Evolutionary conservation across 1,140 invertebrate genomes (phyloP).

Genomic region (Tetragonula clypearis): DNA sequence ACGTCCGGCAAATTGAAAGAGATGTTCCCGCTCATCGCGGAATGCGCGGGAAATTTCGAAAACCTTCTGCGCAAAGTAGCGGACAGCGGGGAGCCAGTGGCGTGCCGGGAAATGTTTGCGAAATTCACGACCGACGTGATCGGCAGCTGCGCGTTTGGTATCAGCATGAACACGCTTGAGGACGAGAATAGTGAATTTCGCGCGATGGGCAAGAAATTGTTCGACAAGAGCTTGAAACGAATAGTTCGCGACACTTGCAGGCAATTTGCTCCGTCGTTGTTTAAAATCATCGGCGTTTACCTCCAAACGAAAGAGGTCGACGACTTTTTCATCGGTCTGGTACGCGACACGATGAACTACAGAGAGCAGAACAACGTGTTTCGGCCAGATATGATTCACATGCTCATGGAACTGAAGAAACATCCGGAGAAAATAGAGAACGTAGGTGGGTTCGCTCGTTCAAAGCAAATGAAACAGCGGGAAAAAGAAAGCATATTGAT

Average conservation of each 20-base stretch:
- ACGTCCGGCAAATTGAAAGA: slow-evolving; percentile 61
- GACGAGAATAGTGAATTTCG: slow-evolving; percentile 80
- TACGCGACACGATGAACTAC: slow-evolving; percentile 79
- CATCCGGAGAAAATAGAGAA: slow-evolving; percentile 32
- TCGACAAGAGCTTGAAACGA: slow-evolving; percentile 77
- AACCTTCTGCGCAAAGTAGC: slow-evolving; percentile 69
- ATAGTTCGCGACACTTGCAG: slow-evolving; percentile 69
- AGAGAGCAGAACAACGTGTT: slow-evolving; percentile 80
- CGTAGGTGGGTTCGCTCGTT: slow-evolving; percentile 60
- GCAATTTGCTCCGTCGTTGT: slow-evolving; percentile 57
- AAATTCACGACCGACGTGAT: slow-evolving; percentile 83
- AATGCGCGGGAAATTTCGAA: slow-evolving; percentile 72
- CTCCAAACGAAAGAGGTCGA: slow-evolving; percentile 69
- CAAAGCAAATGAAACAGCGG: too few species aligned
- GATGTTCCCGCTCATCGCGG: slow-evolving; percentile 73
- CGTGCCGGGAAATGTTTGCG: slow-evolving; percentile 79
- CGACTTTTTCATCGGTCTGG: slow-evolving; percentile 79
- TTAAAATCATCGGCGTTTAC: slow-evolving; percentile 45
- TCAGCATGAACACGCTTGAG: slow-evolving; percentile 80
- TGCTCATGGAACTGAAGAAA: slow-evolving; percentile 81
- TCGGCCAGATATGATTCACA: slow-evolving; percentile 77
- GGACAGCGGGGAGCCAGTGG: slow-evolving; percentile 68
- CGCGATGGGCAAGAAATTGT: slow-evolving; percentile 70
- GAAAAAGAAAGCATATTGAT: too few species aligned
- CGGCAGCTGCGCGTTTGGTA: slow-evolving; percentile 66